phyloP scores from a whole-genome alignment of 2,888 invertebrate genomes.

The Desoria tigrina region DNA sequence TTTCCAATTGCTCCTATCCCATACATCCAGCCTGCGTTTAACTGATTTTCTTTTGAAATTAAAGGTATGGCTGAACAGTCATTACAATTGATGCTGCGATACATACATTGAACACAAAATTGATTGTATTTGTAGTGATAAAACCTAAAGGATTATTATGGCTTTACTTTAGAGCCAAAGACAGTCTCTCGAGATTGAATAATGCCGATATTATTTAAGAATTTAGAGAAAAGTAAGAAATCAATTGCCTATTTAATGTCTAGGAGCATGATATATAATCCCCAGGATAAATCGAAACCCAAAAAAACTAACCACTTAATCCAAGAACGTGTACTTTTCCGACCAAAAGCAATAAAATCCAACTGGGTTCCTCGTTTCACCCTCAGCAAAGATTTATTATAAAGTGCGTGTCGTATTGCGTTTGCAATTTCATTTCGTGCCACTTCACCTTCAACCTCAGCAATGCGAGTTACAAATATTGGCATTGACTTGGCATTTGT shows the following conservation, averaged over 20 bases:
- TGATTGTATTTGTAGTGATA: too few relatives aligned
- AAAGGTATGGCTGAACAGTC: too few relatives aligned
- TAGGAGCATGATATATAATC: not conserved
- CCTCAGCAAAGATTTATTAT: not conserved
- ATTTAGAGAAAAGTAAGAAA: not conserved
- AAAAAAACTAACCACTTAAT: conserved; percentile 9
- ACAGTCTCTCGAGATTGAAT: too few relatives aligned
- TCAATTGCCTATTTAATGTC: not conserved
- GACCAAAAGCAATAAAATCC: too few relatives aligned
- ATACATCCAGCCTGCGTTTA: too few relatives aligned
- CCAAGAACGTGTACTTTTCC: conserved; percentile 1
- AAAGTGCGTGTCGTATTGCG: conserved; percentile 5
- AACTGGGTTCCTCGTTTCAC: not conserved
- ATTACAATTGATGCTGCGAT: too few relatives aligned
- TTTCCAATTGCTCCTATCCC: too few relatives aligned
- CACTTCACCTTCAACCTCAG: not conserved
- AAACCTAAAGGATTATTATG: too few relatives aligned
- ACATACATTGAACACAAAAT: too few relatives aligned
- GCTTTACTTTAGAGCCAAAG: too few relatives aligned
- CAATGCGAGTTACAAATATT: not conserved
- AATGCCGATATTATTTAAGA: too few relatives aligned
- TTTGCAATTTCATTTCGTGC: conserved; percentile 10
- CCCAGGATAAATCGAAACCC: not conserved
- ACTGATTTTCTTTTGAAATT: too few relatives aligned
- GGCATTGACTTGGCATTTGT: not conserved